Base-by-base conservation (phyloP, 1,140 invertebrate species). In the Metopolophium dirhodum region DNA sequence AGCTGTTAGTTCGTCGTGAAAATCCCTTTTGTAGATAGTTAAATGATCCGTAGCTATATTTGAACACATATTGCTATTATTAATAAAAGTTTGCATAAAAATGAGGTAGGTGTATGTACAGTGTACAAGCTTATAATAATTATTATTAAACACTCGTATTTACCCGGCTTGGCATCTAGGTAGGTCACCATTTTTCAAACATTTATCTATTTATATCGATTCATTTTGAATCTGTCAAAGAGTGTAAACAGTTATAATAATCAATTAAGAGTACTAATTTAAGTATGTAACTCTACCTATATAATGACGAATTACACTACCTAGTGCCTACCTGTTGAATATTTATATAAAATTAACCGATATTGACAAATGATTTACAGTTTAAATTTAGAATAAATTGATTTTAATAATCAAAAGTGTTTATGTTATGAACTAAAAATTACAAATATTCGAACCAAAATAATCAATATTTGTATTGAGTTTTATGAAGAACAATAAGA, bases 41-140 rank as follows among this genome's bases (percentile, higher is more conserved):
- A 68, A 68, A 14, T n/a, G 61, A n/a, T 68, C n/a, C 61, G 61
- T n/a, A n/a, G 61, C 61, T 68, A 68, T 68, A 68, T 68, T 68
- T 68, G 61, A 68, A 68, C 30, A 68, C 61, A 68, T 68, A 61
- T 68, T 68, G 61, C 30, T 68, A 68, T 68, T 68, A 68, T 68
- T 68, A 68, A 68, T 68, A 68, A 68, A 68, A 68, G 61, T 68
- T 68, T n/a, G 61, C 61, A 68, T 68, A 68, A n/a, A 68, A 68
- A 68, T 68, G 61, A 68, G 14, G 61, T 68, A 68, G 14, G 61
- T 68, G 30, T 68, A 68, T n/a, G 30, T 30, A 61, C 26, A 30
- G 26, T 61, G 57, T 61, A 61, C 26, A 61, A 26, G 26, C 14
- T n/a, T n/a, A 68, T 68, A 68, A 68, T 68, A 68, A 68, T 68